Evolutionary conservation across 1,140 invertebrate species (phyloP).

Genomic region (Pollicipes pollicipes): DNA sequence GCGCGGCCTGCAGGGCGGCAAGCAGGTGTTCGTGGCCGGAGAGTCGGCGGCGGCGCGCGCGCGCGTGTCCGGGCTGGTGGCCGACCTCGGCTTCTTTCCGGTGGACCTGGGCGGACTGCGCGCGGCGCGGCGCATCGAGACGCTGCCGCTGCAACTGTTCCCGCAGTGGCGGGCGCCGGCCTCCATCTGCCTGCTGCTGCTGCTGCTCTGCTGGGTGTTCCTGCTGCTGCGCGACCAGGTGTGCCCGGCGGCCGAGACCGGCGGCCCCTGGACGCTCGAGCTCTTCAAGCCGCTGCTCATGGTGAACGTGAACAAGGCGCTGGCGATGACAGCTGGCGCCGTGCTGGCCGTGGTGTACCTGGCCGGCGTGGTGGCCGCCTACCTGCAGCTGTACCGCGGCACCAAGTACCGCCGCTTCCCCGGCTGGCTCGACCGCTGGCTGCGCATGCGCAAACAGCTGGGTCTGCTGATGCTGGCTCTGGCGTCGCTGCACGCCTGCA

Average conservation of each 20-base stretch:
- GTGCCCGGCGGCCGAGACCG: background rate
- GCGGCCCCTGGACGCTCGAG: background rate
- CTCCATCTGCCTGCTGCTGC: background rate
- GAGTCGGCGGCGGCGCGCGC: constrained; percentile 6
- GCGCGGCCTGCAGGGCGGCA: constrained; percentile 15
- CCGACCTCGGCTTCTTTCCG: constrained; percentile 9
- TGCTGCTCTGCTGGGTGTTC: background rate
- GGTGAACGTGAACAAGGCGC: constrained; percentile 9
- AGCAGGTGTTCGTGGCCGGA: constrained; percentile 13
- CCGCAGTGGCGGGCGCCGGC: constrained; percentile 10
- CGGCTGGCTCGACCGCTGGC: constrained; percentile 20
- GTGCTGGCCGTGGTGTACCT: constrained; percentile 1
- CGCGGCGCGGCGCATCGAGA: constrained; percentile 13
- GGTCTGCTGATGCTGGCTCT: constrained; percentile 20
- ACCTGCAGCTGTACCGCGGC: constrained; percentile 18
- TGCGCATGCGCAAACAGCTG: constrained; percentile 21
- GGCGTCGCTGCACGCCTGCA: constrained; percentile 17
- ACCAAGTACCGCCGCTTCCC: constrained; percentile 20
- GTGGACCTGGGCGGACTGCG: constrained; percentile 14
- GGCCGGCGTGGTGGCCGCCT: constrained; percentile 18
- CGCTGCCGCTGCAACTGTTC: constrained; percentile 15
- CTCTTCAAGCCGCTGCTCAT: constrained; percentile 9
- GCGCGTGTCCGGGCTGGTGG: constrained; percentile 7
- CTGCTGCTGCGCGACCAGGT: background rate
- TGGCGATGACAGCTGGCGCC: constrained; percentile 7